These are phyloP conservation scores for Galleria mellonella DNA, from an alignment of 1,140 invertebrate species.

Conservation along the genomic window DNA sequence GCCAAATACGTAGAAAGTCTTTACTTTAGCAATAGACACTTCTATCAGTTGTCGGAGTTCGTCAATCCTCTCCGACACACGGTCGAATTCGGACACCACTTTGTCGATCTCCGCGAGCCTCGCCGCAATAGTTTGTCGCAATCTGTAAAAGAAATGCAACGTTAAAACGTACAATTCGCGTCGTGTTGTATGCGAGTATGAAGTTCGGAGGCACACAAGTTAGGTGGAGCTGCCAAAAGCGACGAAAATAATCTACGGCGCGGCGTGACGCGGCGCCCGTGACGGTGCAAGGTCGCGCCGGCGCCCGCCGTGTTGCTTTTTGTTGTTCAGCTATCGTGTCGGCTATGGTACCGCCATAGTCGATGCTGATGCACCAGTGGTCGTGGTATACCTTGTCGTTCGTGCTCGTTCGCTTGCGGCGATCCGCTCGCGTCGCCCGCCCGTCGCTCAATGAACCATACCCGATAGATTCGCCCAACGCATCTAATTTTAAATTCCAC, in stretches of 20 bases:
- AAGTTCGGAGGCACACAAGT: conserved; percentile 27
- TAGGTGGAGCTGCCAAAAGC: conserved; percentile 56
- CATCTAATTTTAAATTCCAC: conserved; percentile 62
- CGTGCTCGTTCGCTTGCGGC: conserved; percentile 61
- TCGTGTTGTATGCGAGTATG: conserved; percentile 19
- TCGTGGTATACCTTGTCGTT: conserved; percentile 49
- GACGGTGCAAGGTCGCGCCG: conserved; percentile 61
- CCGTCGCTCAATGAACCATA: conserved; percentile 68
- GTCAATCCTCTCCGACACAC: conserved; percentile 78
- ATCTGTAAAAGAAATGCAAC: conserved; percentile 54
- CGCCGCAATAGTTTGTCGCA: conserved; percentile 69
- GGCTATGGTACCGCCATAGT: conserved; percentile 6
- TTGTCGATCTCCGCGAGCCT: conserved; percentile 68
- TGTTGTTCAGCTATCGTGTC: no score
- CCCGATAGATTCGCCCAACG: conserved; percentile 41
- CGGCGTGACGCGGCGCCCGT: conserved; percentile 41
- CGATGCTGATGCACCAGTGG: background rate
- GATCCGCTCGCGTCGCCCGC: conserved; percentile 62
- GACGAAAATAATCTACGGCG: conserved; percentile 63
- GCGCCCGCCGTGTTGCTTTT: background rate
- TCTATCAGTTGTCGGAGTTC: conserved; percentile 78
- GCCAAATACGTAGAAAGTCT: conserved; percentile 83
- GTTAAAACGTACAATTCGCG: conserved; percentile 29
- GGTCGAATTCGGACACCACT: conserved; percentile 66
- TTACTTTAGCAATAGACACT: conserved; percentile 77